phyloP scores from a whole-genome alignment of 2,797 vertebrate species.

The Yasuhikotakia modesta region DNA sequence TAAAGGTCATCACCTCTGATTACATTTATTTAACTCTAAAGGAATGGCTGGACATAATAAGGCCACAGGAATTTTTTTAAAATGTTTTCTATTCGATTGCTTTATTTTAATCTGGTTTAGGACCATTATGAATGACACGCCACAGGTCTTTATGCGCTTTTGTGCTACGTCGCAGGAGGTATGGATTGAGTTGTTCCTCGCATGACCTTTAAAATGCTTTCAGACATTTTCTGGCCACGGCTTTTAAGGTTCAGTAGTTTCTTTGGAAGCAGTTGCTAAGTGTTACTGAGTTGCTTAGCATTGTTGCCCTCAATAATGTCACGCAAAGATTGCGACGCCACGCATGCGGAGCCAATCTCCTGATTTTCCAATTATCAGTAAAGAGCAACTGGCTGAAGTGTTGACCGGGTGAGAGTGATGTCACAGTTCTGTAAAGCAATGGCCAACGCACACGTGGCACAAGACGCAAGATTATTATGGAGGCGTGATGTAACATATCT shows the following conservation, averaged over 20 bases:
- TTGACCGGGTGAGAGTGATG: conserved; percentile 71
- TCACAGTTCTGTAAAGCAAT: conserved; percentile 69
- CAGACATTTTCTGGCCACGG: not conserved
- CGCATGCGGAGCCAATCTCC: not conserved
- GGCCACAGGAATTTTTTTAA: not conserved
- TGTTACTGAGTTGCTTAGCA: conserved; percentile 9
- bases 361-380: conserved; percentile 52
- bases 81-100: not conserved
- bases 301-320: conserved; percentile 24
- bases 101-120: conserved; percentile 3
- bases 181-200: conserved; percentile 7
- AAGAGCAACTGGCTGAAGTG: conserved; percentile 69
- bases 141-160: conserved; percentile 13
- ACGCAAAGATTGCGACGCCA: not conserved
- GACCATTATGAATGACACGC: not conserved
- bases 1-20: conserved; percentile 58
- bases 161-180: conserved; percentile 3
- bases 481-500: conserved; percentile 61
- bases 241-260: conserved; percentile 21
- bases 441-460: conserved; percentile 65
- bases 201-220: conserved; percentile 38
- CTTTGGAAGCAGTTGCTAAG: conserved; percentile 23
- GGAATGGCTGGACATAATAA: conserved; percentile 25
- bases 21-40: conserved; percentile 48
- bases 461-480: conserved; percentile 49